A percentile compares a stretch with the other conserved stretches of the same genome.
Conservation (phyloP, 2,797 vertebrate species). For the Sebastes taczanowskii region DNA sequence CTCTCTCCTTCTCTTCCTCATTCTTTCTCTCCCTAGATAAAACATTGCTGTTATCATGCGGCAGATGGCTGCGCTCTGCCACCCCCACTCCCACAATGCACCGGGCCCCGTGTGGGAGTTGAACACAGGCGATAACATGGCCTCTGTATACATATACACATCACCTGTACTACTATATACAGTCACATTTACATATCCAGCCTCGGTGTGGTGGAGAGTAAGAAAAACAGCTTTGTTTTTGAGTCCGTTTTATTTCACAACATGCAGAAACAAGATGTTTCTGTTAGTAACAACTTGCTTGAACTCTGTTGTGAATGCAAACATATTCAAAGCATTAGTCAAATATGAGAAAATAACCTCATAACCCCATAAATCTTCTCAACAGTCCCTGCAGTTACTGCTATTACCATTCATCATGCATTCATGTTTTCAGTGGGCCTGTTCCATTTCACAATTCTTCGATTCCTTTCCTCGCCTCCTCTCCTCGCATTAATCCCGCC, state of each 20-base stretch:
- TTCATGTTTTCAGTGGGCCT: too few relatives aligned
- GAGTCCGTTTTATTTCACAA: background rate
- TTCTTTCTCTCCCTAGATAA: slow-evolving; percentile 26
- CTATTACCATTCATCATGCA: too few relatives aligned
- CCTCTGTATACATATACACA: slow-evolving; percentile 14
- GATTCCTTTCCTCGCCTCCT: background rate
- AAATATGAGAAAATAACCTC: background rate
- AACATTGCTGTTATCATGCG: slow-evolving; percentile 41
- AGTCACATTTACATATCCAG: slow-evolving; percentile 18
- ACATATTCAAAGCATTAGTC: background rate
- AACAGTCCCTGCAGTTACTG: background rate
- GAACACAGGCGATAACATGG: slow-evolving; percentile 42
- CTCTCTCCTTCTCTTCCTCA: background rate
- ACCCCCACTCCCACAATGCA: slow-evolving; percentile 61
- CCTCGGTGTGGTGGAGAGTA: background rate
- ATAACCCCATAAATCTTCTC: background rate
- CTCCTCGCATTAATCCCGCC: too few relatives aligned
- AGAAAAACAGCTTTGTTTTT: background rate
- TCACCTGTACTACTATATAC: slow-evolving; percentile 45
- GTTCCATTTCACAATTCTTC: background rate
- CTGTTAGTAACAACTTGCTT: background rate
- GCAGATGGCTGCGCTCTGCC: slow-evolving; percentile 64
- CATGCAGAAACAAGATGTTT: background rate
- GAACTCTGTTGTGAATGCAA: background rate
- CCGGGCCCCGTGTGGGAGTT: slow-evolving; percentile 48